These are phyloP conservation scores for Anseranas semipalmata DNA, from an alignment of 2,113 vertebrate species.

Conservation along the genomic window DNA sequence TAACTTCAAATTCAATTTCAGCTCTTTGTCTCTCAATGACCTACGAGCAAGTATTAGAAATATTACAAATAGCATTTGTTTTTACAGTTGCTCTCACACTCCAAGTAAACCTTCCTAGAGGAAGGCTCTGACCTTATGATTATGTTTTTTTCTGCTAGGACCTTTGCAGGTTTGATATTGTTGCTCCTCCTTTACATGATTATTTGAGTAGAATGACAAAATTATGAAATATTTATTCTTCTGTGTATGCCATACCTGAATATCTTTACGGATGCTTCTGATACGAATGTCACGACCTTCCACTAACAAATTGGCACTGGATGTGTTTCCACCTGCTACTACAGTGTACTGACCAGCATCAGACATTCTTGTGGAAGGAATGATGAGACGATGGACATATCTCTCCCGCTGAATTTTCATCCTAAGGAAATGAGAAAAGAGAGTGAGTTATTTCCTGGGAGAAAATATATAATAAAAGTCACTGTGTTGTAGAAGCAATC, in stretches of 20 bases:
- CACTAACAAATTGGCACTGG: slow-evolving; percentile 88
- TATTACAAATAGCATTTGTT: background rate
- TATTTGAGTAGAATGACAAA: background rate
- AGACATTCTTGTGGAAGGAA: slow-evolving; percentile 89
- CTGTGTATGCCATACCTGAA: slow-evolving; percentile 81
- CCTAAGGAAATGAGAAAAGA: slow-evolving; percentile 70
- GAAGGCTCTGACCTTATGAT: background rate
- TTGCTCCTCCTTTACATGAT: background rate
- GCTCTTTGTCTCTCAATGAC: slow-evolving; percentile 93
- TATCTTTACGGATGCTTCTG: slow-evolving; percentile 79
- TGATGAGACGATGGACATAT: slow-evolving; percentile 91
- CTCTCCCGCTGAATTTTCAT: slow-evolving; percentile 87
- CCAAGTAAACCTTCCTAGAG: background rate
- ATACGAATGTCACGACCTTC: slow-evolving; percentile 95
- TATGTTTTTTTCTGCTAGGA: background rate
- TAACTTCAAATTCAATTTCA: slow-evolving; percentile 95
- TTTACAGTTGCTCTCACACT: background rate
- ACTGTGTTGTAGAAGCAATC: background rate
- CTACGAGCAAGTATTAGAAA: slow-evolving; percentile 66
- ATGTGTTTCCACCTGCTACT: slow-evolving; percentile 92
- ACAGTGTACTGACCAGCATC: slow-evolving; percentile 93
- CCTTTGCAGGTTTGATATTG: background rate
- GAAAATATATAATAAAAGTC: background rate
- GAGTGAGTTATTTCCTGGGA: background rate
- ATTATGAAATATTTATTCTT: background rate